Evolutionary conservation across 2,888 invertebrate genomes (phyloP).

Genomic region (Xestia xanthographa): DNA sequence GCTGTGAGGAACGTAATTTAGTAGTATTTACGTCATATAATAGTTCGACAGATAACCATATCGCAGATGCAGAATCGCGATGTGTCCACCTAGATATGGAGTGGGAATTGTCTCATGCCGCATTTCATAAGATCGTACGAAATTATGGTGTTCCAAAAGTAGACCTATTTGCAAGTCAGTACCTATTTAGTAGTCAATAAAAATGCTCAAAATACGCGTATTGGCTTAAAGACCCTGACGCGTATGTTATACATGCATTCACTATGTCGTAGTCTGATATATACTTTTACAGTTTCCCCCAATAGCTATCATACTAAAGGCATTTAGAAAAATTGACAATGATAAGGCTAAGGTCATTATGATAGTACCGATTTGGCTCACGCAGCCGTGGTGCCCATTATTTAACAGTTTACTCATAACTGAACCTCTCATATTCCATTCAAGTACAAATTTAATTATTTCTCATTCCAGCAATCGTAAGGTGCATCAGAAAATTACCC

Average conservation of each 20-base stretch:
- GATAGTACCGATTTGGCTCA: conserved; percentile 25
- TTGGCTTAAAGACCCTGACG: conserved; percentile 62
- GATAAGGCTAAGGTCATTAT: conserved; percentile 9
- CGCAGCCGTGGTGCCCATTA: conserved; percentile 23
- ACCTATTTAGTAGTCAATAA: too few species aligned
- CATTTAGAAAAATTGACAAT: conserved; percentile 19
- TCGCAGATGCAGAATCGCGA: conserved; percentile 32
- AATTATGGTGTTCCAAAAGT: conserved; percentile 54
- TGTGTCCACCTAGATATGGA: conserved; percentile 25
- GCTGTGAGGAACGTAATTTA: not conserved
- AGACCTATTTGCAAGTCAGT: conserved; percentile 62
- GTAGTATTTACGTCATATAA: not conserved
- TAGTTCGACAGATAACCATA: not conserved
- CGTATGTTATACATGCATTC: conserved; percentile 58
- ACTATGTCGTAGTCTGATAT: conserved; percentile 41
- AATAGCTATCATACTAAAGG: conserved; percentile 16
- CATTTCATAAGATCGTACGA: conserved; percentile 19
- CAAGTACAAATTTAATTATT: conserved; percentile 4
- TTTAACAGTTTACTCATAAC: conserved; percentile 7
- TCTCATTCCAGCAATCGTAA: not conserved
- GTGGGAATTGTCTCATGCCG: conserved; percentile 25
- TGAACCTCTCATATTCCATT: not conserved
- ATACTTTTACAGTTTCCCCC: not conserved
- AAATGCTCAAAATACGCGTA: conserved; percentile 59
- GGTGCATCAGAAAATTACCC: not conserved